A percentile compares a stretch with the other conserved stretches of the same genome.
Evolutionary conservation across 2,113 vertebrate genomes (phyloP).

Genomic region (Passer domesticus): DNA sequence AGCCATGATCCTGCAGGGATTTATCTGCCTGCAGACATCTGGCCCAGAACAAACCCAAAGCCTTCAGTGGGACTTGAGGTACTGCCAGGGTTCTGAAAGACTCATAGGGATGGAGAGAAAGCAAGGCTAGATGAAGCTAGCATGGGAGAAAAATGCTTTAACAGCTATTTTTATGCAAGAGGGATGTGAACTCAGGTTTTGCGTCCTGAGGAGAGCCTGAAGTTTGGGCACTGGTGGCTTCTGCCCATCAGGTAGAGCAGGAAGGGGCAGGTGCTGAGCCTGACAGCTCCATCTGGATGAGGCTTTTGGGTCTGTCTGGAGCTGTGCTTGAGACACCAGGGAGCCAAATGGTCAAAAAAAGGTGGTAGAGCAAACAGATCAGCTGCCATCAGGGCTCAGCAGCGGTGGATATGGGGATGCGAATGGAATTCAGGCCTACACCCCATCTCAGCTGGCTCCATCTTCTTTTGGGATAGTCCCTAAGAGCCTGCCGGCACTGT

Average conservation of each 20-base stretch:
- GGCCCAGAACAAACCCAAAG: background rate
- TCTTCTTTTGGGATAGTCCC: background rate
- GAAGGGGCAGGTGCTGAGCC: background rate
- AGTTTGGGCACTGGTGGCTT: background rate
- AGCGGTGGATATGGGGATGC: background rate
- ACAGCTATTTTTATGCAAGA: background rate
- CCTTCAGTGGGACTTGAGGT: rapidly evolving
- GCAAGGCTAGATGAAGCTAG: background rate
- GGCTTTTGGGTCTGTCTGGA: background rate
- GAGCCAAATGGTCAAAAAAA: background rate
- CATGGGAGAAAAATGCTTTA: background rate
- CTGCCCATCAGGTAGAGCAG: background rate
- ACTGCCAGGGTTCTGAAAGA: background rate
- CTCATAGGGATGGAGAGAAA: background rate
- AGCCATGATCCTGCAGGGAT: background rate
- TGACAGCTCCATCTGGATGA: background rate
- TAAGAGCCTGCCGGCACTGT: background rate
- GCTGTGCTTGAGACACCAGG: background rate
- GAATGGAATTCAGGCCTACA: background rate
- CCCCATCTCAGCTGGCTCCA: background rate
- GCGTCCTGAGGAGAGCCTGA: background rate
- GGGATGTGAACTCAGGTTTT: background rate
- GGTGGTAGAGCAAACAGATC: background rate
- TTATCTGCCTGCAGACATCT: background rate
- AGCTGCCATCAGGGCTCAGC: background rate